These are phyloP conservation scores for Drosophila ambigua DNA, from an alignment of 1,140 invertebrate species.

Conservation along the genomic window DNA sequence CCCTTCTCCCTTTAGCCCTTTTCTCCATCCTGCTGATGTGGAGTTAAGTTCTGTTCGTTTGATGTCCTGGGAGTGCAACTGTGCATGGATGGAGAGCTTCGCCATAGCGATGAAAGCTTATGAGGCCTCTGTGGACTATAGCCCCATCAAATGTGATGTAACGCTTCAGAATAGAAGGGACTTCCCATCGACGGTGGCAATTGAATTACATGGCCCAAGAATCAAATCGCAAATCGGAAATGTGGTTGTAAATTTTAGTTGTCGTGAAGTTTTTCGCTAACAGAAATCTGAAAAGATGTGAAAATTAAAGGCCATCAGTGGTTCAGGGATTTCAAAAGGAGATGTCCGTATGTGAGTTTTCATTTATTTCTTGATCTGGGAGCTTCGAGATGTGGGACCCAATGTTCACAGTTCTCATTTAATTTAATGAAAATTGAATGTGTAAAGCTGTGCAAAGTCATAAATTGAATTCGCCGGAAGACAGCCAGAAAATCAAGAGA, in stretches of 20 bases:
- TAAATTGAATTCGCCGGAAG: too few relatives aligned
- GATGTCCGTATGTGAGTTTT: too few relatives aligned
- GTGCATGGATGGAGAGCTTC: neutral
- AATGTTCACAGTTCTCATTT: too few relatives aligned
- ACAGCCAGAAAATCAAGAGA: too few relatives aligned
- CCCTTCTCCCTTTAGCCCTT: too few relatives aligned
- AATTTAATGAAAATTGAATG: too few relatives aligned
- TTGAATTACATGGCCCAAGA: slow-evolving; percentile 12
- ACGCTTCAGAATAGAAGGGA: neutral
- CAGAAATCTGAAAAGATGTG: neutral
- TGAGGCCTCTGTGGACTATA: slow-evolving; percentile 14
- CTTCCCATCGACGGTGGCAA: slow-evolving; percentile 6
- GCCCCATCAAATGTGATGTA: slow-evolving; percentile 34
- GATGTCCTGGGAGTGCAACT: slow-evolving; percentile 19
- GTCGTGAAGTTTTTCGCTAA: slow-evolving; percentile 10
- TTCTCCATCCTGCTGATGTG: too few relatives aligned
- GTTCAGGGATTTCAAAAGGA: too few relatives aligned
- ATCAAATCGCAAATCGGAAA: slow-evolving; percentile 8
- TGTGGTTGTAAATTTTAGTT: slow-evolving; percentile 47
- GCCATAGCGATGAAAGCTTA: slow-evolving; percentile 32
- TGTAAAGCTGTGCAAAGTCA: neutral
- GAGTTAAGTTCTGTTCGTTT: too few relatives aligned
- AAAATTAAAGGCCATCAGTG: too few relatives aligned
- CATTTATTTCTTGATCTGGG: too few relatives aligned
- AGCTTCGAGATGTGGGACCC: too few relatives aligned